Evolutionary conservation across 2,113 vertebrate species (phyloP).

Genomic region (Anolis sagrei): DNA sequence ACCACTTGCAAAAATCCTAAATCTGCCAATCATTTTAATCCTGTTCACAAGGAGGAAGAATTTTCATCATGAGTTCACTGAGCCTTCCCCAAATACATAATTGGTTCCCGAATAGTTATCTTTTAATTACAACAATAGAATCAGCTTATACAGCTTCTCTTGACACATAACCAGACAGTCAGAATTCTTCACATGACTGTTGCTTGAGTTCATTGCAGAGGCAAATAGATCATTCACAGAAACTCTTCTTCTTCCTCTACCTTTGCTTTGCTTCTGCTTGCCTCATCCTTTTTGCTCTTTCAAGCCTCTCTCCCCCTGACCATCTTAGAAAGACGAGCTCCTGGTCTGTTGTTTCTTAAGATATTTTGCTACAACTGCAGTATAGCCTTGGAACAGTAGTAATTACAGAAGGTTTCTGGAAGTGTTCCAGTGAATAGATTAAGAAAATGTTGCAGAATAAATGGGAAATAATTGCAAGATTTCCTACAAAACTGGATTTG

Average conservation of each 20-base stretch:
- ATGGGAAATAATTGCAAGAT: background rate
- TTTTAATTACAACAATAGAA: background rate
- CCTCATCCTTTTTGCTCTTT: background rate
- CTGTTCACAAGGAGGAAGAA: background rate
- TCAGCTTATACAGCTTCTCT: background rate
- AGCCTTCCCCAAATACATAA: background rate
- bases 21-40: conserved; percentile 31
- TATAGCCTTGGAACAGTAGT: background rate
- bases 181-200: background rate
- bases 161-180: background rate
- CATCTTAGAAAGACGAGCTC: background rate
- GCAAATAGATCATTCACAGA: conserved; percentile 13
- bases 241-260: background rate
- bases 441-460: background rate
- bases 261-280: background rate
- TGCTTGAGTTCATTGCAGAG: background rate
- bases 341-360: background rate
- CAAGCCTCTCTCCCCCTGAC: background rate
- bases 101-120: background rate
- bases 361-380: background rate
- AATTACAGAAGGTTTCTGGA: background rate
- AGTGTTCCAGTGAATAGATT: background rate
- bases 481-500: background rate
- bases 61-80: conserved; percentile 2
- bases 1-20: conserved; percentile 2